phyloP scores from a whole-genome alignment of 2,888 invertebrate genomes.

The Masnerella sp. region DNA sequence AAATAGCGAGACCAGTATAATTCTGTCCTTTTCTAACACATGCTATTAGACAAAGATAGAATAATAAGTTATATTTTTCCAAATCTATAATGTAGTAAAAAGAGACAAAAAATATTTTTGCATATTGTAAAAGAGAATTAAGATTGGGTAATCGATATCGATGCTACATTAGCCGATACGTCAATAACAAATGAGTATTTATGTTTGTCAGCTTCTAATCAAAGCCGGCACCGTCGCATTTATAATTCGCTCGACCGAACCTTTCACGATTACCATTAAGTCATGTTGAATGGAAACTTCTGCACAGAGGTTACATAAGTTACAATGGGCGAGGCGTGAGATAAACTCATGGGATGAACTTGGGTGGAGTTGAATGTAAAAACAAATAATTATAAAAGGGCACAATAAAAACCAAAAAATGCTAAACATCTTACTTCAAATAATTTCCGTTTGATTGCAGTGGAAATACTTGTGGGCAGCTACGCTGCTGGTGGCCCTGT shows the following conservation, averaged over 20 bases:
- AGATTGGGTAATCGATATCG: slow-evolving; percentile 34
- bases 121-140: no score
- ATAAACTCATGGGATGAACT: slow-evolving; percentile 63
- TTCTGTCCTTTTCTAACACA: no score
- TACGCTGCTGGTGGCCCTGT: slow-evolving; percentile 72
- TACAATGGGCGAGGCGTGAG: slow-evolving; percentile 71
- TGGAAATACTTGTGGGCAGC: slow-evolving; percentile 72
- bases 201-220: slow-evolving; percentile 59
- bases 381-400: no score
- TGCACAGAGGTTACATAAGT: slow-evolving; percentile 65
- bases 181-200: slow-evolving; percentile 55
- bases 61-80: no score
- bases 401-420: no score
- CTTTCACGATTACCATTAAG: slow-evolving; percentile 70
- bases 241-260: slow-evolving; percentile 63
- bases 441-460: slow-evolving; percentile 64
- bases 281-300: slow-evolving; percentile 58
- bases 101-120: no score
- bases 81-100: no score
- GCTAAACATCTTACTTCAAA: no score
- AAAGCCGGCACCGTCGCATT: slow-evolving; percentile 59
- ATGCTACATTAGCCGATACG: slow-evolving; percentile 20
- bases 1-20: no score
- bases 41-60: no score
- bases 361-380: no score